phyloP scores from a whole-genome alignment of 2,113 vertebrate genomes.

The Chrysochloris asiatica region DNA sequence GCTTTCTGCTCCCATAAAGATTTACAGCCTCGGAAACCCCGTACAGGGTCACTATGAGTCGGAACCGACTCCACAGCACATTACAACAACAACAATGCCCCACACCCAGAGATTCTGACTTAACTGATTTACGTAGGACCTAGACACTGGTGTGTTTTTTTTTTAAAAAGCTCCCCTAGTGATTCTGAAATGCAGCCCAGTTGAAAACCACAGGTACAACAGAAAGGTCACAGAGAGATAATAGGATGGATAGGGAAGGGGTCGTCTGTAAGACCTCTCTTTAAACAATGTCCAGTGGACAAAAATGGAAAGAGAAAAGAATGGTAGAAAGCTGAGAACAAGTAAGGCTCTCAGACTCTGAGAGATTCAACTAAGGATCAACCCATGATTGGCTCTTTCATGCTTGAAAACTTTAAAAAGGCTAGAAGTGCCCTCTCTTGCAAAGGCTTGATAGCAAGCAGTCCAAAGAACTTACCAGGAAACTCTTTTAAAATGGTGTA shows the following conservation, averaged over 20 bases:
- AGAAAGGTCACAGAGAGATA: not conserved
- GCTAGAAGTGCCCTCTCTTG: not conserved
- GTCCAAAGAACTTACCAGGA: not conserved
- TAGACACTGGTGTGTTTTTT: not conserved
- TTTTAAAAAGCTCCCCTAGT: not conserved
- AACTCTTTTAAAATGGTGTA: no score
- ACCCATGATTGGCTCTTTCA: not conserved
- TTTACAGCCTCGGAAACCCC: no score
- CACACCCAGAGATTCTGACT: not conserved
- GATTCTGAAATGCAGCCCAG: not conserved
- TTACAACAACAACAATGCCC: no score
- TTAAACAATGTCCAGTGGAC: not conserved
- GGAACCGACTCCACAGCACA: no score
- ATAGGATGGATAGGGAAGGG: not conserved
- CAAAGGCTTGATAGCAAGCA: constrained; percentile 16
- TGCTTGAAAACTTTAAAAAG: no score
- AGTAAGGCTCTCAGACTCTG: not conserved
- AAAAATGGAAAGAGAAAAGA: not conserved
- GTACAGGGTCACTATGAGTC: no score
- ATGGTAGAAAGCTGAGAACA: not conserved
- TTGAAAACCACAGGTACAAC: not conserved
- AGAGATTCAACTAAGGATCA: not conserved
- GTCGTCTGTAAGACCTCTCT: not conserved
- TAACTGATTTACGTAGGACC: not conserved
- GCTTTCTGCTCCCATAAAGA: no score